Evolutionary conservation across 2,888 invertebrate genomes (phyloP), one percentile per base, ranked within the genome.

Genomic region (Xylota sylvarum): DNA sequence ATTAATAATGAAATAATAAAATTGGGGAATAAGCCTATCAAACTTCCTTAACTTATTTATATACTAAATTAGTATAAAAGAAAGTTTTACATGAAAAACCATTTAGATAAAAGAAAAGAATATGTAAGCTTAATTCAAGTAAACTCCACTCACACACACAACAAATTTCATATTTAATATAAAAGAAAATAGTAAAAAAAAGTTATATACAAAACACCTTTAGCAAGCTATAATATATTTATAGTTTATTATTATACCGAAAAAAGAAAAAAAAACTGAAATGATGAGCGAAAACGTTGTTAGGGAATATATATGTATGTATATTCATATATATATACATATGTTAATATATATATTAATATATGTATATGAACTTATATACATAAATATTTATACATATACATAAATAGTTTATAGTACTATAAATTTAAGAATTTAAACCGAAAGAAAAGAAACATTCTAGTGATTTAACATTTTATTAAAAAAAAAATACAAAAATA

Each of bases 31-130:
- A 81, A 72, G 56, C 67, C 86, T 86, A 86, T 82, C 73, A 73
- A 77, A 82, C 48, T 82, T 82, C 73, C 81, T 72, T 72, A 77
- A 67, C 73, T 78, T 82, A 86, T 73, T 86, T 86, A 82, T 83
- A 88, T 88, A 86, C 88, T 88, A 88, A 86, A 86, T 86, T 86
- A 88, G 82, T 88, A 88, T 88, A 79, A 67, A 72, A 50, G 10
- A 72, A 69, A 64, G 74, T 85, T 80, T 80, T 79, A 76, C 76
- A 80, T 55, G 23, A 81, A 76, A 27, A 72, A 67, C n/a, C 58
- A 81, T 77, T 85, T 76, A 76, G 70, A 62, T 69, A 84, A 78
- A 83, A 74, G n/a, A 74, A 70, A 46, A 55, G 32, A 70, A 65
- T 64, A 69, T 43, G 35, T 79, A 81, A 73, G 73, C 72, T 73